These are phyloP conservation scores for Acanthopagrus latus DNA, from an alignment of 2,797 vertebrate species.

Conservation along the genomic window DNA sequence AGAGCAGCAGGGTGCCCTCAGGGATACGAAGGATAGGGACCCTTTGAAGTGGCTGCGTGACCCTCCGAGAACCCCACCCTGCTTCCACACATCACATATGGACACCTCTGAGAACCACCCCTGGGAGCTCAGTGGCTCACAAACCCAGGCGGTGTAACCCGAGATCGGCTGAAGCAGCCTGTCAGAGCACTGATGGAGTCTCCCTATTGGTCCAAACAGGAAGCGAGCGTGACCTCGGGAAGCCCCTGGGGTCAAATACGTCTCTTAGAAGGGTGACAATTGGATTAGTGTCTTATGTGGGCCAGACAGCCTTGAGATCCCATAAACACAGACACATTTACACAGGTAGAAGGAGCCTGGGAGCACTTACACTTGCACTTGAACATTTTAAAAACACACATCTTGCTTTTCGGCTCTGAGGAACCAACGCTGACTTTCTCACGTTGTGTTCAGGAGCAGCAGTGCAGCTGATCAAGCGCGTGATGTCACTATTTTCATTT, in stretches of 20 bases:
- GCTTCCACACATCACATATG: slow-evolving; percentile 74
- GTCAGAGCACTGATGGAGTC: slow-evolving; percentile 65
- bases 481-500: slow-evolving; percentile 56
- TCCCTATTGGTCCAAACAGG: slow-evolving; percentile 77
- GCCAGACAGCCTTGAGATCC: slow-evolving; percentile 61
- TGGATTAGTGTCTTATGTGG: slow-evolving; percentile 78
- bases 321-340: slow-evolving; percentile 45
- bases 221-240: slow-evolving; percentile 76
- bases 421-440: not conserved
- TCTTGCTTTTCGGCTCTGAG: slow-evolving; percentile 7
- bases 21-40: slow-evolving; percentile 60
- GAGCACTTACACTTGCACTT: slow-evolving; percentile 43
- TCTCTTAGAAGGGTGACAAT: slow-evolving; percentile 81
- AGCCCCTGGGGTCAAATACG: slow-evolving; percentile 63
- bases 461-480: slow-evolving; percentile 18
- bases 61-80: slow-evolving; percentile 60
- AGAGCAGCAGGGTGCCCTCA: slow-evolving; percentile 62
- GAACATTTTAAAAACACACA: slow-evolving; percentile 16
- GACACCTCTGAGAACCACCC: slow-evolving; percentile 59
- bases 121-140: slow-evolving; percentile 51
- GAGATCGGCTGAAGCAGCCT: slow-evolving; percentile 73
- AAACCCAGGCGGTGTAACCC: slow-evolving; percentile 63
- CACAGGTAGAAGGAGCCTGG: slow-evolving; percentile 55
- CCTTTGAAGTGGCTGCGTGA: slow-evolving; percentile 72
- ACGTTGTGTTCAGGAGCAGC: not conserved